phyloP scores from a whole-genome alignment of 2,113 vertebrate species.

The Xenopus laevis region DNA sequence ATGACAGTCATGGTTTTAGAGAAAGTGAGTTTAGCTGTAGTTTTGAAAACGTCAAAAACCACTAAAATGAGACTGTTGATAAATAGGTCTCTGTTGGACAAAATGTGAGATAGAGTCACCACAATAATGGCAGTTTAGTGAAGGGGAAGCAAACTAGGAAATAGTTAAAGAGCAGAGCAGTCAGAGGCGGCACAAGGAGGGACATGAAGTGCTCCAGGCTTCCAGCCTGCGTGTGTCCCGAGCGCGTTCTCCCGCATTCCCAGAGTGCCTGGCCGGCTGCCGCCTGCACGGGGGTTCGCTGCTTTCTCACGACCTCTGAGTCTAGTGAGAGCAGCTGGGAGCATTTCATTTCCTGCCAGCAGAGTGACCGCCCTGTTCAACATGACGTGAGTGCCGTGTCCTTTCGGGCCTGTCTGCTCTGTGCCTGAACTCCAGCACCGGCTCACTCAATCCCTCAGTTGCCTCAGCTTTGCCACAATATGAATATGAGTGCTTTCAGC shows the following conservation, averaged over 20 bases:
- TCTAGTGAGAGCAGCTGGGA: conserved; percentile 97
- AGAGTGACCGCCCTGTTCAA: conserved; percentile 74
- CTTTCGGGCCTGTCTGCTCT: conserved; percentile 43
- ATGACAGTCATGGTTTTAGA: too few species aligned
- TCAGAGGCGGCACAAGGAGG: background rate
- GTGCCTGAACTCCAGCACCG: conserved; percentile 10
- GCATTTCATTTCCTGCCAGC: conserved; percentile 99
- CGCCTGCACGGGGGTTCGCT: conserved; percentile 85
- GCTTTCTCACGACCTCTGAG: conserved; percentile 98
- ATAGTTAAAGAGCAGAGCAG: too few species aligned
- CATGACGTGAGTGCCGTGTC: conserved; percentile 41
- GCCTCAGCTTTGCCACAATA: too few species aligned
- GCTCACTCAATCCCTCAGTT: too few species aligned
- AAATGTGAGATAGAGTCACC: too few species aligned
- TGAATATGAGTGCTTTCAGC: too few species aligned
- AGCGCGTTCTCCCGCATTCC: conserved; percentile 77
- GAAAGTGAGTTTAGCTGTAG: too few species aligned
- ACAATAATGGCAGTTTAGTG: too few species aligned
- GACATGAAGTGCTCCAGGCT: conserved; percentile 4
- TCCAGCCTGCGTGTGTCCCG: conserved; percentile 82
- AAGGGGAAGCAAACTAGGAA: too few species aligned
- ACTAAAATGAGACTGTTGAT: too few species aligned
- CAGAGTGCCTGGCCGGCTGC: conserved; percentile 86
- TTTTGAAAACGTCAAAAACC: too few species aligned
- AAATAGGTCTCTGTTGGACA: too few species aligned